Conservation (phyloP, 2,797 vertebrate species). For the Syngnathus acus region DNA sequence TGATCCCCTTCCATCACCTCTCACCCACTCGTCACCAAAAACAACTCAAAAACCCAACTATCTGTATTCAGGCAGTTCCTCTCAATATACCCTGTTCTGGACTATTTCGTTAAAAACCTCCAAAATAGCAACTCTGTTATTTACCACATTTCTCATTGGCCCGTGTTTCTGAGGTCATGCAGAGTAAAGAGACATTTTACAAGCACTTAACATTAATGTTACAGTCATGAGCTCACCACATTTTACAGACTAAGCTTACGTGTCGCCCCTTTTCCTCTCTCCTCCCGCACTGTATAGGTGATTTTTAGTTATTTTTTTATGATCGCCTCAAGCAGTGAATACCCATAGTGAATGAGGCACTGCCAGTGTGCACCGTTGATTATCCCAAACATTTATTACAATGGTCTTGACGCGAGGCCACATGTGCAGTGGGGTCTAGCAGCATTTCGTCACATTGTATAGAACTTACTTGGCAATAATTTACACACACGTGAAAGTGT, state of each 20-base stretch:
- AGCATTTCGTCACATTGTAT: background rate
- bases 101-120: background rate
- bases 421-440: background rate
- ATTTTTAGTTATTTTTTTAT: background rate
- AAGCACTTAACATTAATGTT: conserved; percentile 8
- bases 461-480: conserved; percentile 1
- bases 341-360: background rate
- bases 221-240: conserved; percentile 3
- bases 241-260: background rate
- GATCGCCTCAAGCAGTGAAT: background rate
- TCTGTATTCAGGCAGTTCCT: background rate
- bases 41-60: no score
- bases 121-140: background rate
- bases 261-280: background rate
- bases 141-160: conserved; percentile 1
- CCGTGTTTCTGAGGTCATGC: background rate
- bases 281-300: background rate
- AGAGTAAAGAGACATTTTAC: conserved; percentile 4
- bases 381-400: conserved; percentile 7
- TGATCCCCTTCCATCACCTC: background rate
- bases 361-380: background rate
- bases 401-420: background rate
- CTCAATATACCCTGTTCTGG: background rate
- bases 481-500: conserved; percentile 1
- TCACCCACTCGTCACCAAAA: no score